A percentile compares a stretch with the other conserved stretches of the same genome.
These are phyloP conservation scores for Hetaerina titia DNA, from an alignment of 2,888 invertebrate genomes.

Conservation along the genomic window DNA sequence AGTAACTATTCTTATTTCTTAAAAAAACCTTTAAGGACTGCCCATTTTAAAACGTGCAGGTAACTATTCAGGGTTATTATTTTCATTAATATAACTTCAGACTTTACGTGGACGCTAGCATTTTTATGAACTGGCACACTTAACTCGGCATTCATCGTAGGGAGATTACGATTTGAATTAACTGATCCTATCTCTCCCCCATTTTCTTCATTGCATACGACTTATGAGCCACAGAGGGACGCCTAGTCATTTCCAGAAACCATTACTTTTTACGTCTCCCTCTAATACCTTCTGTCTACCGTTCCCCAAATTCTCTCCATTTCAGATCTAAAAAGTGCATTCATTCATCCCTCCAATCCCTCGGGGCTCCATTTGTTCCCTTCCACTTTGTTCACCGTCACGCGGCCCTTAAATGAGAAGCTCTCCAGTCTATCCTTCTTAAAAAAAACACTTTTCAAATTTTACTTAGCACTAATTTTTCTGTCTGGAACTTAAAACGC, in stretches of 20 bases:
- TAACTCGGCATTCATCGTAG: not conserved
- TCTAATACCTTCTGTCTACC: not conserved
- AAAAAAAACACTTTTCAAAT: not conserved
- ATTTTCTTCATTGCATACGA: not conserved
- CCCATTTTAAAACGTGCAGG: no score
- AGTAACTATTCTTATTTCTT: no score
- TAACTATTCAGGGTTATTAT: no score
- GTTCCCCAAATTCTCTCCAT: not conserved
- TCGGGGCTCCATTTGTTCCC: not conserved
- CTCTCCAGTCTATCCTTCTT: no score
- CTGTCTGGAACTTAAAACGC: not conserved
- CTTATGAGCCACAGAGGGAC: not conserved
- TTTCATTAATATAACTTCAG: no score
- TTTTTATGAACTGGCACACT: not conserved
- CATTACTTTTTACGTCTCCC: not conserved
- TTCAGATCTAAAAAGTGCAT: not conserved
- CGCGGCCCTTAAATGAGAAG: no score
- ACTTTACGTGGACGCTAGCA: not conserved
- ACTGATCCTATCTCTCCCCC: not conserved
- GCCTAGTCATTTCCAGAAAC: not conserved
- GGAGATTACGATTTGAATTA: not conserved
- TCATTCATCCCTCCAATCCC: not conserved
- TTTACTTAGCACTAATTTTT: not conserved
- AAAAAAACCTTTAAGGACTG: no score
- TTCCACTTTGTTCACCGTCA: no score